phyloP scores from a whole-genome alignment of 37 sponge, comb jelly and placozoan species.

The Ianthella basta region DNA sequence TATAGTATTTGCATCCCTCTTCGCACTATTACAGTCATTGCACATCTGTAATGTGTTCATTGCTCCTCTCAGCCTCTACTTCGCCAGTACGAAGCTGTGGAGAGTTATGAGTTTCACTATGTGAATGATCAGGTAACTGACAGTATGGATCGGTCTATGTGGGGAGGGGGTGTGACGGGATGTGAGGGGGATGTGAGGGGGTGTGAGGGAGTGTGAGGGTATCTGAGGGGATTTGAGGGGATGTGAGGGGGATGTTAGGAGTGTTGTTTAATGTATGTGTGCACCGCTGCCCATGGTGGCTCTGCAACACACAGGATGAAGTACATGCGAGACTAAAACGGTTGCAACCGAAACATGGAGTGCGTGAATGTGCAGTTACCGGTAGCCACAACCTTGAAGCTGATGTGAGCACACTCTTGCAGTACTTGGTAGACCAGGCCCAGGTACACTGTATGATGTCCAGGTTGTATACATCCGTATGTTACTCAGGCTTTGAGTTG shows the following conservation, averaged over 20 bases:
- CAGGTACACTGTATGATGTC: neutral
- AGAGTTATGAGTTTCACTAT: neutral
- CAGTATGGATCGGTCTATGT: too few species aligned
- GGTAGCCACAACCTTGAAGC: neutral
- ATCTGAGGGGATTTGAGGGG: too few species aligned
- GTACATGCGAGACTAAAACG: neutral
- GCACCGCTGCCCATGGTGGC: too few species aligned
- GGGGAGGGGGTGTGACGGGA: too few species aligned
- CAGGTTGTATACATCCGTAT: neutral
- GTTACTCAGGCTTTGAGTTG: constrained; percentile 42
- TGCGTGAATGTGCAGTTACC: neutral
- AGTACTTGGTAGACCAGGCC: neutral
- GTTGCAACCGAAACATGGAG: constrained; percentile 40
- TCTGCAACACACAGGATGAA: neutral
- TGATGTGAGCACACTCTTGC: neutral
- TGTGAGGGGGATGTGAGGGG: too few species aligned
- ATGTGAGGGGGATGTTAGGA: too few species aligned
- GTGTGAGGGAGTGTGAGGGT: too few species aligned
- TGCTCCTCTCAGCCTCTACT: constrained; percentile 11
- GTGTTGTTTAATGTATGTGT: too few species aligned
- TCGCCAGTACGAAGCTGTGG: neutral
- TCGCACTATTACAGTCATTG: too few species aligned
- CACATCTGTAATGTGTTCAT: too few species aligned
- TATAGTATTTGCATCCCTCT: too few species aligned
- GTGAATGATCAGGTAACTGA: constrained; percentile 4